Evolutionary conservation across 1,140 invertebrate genomes (phyloP).

Genomic region (Drosophila chauvacae): DNA sequence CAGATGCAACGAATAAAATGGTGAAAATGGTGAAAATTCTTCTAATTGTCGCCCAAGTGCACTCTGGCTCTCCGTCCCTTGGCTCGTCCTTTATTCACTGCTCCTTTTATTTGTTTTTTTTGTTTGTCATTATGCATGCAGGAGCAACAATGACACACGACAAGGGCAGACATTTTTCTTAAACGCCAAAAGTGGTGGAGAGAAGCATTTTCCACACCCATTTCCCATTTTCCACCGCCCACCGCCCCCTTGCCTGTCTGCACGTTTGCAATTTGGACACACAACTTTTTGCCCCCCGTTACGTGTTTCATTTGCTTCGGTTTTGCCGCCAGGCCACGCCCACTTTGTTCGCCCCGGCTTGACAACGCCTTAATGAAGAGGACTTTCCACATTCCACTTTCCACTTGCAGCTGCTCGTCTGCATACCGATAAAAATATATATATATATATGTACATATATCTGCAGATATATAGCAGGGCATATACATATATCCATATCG

Average conservation of each 20-base stretch:
- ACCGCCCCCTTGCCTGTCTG: neutral
- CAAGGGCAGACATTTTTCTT: constrained; percentile 72
- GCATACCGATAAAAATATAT: constrained; percentile 11
- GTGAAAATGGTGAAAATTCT: constrained; percentile 52
- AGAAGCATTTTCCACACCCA: neutral
- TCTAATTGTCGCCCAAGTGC: constrained; percentile 77
- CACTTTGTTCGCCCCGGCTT: neutral
- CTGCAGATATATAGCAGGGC: neutral
- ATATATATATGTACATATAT: neutral
- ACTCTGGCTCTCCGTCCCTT: constrained; percentile 28
- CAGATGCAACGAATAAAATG: constrained; percentile 39
- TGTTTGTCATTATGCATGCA: constrained; percentile 73
- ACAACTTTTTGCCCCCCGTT: constrained; percentile 25
- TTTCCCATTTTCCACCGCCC: neutral
- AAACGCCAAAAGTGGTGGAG: constrained; percentile 35
- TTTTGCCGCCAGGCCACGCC: constrained; percentile 13
- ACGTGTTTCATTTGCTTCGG: constrained; percentile 66
- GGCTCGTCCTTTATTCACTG: neutral
- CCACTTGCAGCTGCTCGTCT: constrained; percentile 1
- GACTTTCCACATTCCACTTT: constrained; percentile 14
- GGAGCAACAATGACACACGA: constrained; percentile 64
- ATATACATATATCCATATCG: constrained; percentile 36
- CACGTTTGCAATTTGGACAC: constrained; percentile 24
- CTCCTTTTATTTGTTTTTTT: neutral
- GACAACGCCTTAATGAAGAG: constrained; percentile 37